phyloP scores from a whole-genome alignment of 2,888 invertebrate genomes.

The Drosophila nr. perissopoda region DNA sequence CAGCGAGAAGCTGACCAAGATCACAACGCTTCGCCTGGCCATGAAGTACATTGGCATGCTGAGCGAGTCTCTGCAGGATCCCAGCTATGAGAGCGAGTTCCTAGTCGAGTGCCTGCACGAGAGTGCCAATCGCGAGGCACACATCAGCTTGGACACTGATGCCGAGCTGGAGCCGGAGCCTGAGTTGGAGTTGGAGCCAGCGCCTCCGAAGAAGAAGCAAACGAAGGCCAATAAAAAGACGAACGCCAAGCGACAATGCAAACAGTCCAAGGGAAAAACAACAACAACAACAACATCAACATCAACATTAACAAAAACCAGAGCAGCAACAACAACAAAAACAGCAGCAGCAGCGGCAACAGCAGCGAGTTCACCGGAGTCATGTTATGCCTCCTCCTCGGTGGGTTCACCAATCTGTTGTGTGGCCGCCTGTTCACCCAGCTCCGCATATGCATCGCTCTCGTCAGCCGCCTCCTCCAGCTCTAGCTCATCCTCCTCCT shows the following conservation, averaged over 20 bases:
- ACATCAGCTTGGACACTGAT: slow-evolving; percentile 43
- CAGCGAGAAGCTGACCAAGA: slow-evolving; percentile 94
- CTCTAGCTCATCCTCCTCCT: slow-evolving; percentile 30
- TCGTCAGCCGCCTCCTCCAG: slow-evolving; percentile 57
- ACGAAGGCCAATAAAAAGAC: slow-evolving; percentile 49
- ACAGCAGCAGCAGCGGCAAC: slow-evolving; percentile 15
- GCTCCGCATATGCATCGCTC: slow-evolving; percentile 71
- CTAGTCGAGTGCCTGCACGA: slow-evolving; percentile 76
- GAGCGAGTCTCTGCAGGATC: slow-evolving; percentile 87
- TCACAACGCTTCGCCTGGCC: slow-evolving; percentile 93
- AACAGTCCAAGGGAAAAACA: slow-evolving; percentile 39
- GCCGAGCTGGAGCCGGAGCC: slow-evolving; percentile 39
- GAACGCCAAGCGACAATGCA: slow-evolving; percentile 57
- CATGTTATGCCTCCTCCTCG: slow-evolving; percentile 68
- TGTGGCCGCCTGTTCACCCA: slow-evolving; percentile 63
- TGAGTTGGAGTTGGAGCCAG: slow-evolving; percentile 25
- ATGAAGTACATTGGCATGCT: slow-evolving; percentile 94
- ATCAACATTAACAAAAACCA: slow-evolving; percentile 3
- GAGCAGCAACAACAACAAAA: slow-evolving; percentile 6
- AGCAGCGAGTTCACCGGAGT: slow-evolving; percentile 60
- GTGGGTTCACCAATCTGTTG: slow-evolving; percentile 69
- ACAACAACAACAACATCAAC: background rate
- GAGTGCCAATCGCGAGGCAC: slow-evolving; percentile 56
- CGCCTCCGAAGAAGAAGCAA: slow-evolving; percentile 46
- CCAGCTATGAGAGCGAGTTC: slow-evolving; percentile 83